phyloP scores from a whole-genome alignment of 1,140 invertebrate species.

The Bacillus rossius region DNA sequence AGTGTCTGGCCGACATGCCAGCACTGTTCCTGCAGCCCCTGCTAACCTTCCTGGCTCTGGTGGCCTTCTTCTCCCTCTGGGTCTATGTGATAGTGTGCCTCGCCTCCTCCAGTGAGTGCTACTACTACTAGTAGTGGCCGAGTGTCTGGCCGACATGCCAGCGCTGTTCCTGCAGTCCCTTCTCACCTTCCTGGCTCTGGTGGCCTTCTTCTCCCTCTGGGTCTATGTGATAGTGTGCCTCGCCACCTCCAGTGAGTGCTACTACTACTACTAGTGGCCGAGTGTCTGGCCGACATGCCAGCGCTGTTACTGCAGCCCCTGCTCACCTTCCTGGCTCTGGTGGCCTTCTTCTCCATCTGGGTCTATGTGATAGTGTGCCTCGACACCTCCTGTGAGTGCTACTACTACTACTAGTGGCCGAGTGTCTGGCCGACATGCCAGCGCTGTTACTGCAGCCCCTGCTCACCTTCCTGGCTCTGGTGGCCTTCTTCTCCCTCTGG shows the following conservation, averaged over 20 bases:
- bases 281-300: slow-evolving; percentile 74
- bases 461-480: slow-evolving; percentile 72
- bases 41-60: slow-evolving; percentile 72
- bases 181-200: slow-evolving; percentile 72
- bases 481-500: slow-evolving; percentile 82
- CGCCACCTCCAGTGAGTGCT: slow-evolving; percentile 64
- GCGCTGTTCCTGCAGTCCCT: slow-evolving; percentile 83
- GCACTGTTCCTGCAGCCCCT: slow-evolving; percentile 83
- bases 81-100: slow-evolving; percentile 66
- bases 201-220: slow-evolving; percentile 82
- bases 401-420: too few relatives aligned
- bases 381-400: slow-evolving; percentile 64
- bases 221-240: slow-evolving; percentile 66
- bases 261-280: too few relatives aligned
- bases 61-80: slow-evolving; percentile 82
- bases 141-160: slow-evolving; percentile 74
- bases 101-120: slow-evolving; percentile 64
- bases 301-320: slow-evolving; percentile 83
- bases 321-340: slow-evolving; percentile 72
- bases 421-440: slow-evolving; percentile 74
- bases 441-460: slow-evolving; percentile 83
- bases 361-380: slow-evolving; percentile 66
- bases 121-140: too few relatives aligned
- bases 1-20: slow-evolving; percentile 74
- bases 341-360: slow-evolving; percentile 82